A percentile compares a stretch with the other conserved stretches of the same genome.
Evolutionary conservation across 1,140 invertebrate species (phyloP).

Genomic region (Anadara kagoshimensis): DNA sequence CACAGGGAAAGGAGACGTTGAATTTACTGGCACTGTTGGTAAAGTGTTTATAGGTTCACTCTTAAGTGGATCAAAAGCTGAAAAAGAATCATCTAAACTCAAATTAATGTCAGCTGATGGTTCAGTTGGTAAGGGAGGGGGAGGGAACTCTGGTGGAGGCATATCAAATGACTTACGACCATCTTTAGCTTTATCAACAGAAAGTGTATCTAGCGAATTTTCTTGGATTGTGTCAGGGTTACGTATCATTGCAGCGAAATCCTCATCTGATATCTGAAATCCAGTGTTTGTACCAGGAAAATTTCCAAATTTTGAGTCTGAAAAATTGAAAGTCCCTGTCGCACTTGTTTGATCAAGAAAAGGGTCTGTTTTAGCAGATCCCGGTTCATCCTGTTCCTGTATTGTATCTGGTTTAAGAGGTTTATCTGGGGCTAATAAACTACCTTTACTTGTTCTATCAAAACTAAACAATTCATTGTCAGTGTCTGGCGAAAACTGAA

Average conservation of each 20-base stretch:
- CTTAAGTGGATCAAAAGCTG: slow-evolving; percentile 35
- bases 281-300: no score
- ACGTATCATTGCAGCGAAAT: not conserved
- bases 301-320: no score
- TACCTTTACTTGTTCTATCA: no score
- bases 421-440: no score
- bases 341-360: no score
- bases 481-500: no score
- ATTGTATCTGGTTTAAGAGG: no score
- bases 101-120: not conserved
- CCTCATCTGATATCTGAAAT: not conserved
- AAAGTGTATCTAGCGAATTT: not conserved
- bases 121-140: slow-evolving; percentile 33
- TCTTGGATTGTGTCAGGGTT: not conserved
- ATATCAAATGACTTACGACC: slow-evolving; percentile 1
- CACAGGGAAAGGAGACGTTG: not conserved
- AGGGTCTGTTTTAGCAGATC: no score
- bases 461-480: no score
- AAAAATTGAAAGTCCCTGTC: no score
- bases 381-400: no score
- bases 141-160: slow-evolving; percentile 44
- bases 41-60: not conserved
- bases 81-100: not conserved
- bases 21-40: slow-evolving; percentile 3
- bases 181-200: not conserved